Base-by-base conservation (phyloP, 2,113 vertebrate species). In the Hippocampus abdominalis region DNA sequence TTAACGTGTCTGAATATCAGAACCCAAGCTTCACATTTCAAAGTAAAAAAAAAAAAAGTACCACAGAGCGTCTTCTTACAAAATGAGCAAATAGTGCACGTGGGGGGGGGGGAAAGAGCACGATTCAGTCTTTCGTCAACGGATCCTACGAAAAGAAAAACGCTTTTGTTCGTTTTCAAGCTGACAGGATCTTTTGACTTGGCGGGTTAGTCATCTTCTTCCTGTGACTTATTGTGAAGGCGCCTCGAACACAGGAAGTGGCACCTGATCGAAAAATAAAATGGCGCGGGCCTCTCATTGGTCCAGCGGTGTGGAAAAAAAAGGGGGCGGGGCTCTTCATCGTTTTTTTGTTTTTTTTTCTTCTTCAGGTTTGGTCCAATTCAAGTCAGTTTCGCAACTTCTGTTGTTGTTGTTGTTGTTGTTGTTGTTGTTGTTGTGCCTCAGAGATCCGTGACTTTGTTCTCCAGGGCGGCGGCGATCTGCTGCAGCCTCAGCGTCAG, bases 401-500 rank as follows among this genome's bases (percentile, higher is more conserved):
- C 13, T 46, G 11, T 15, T 4, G 44, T 12, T 3, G 44, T n/a
- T n/a, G n/a, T n/a, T n/a, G n/a, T n/a, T n/a, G n/a, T n/a, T n/a
- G n/a, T n/a, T n/a, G n/a, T n/a, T n/a, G n/a, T n/a, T n/a, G n/a
- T n/a, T n/a, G n/a, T n/a, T 46, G 44, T 3, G 44, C 13, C 2
- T 96, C 93, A 98, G 89, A 99, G 96, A 90, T 98, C 96, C 0
- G 97, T 98, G 90, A 98, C 95, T 91, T 98, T 98, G 91, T 98
- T 95, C 92, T 99, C 96, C 76, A 99, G 91, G 0, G 96, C 96
- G 23, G 97, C 97, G 0, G 97, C 96, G 23, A 99, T 95, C 90
- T 99, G 97, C 86, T 99, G 97, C 72, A 99, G 94, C 83, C 96
- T 92, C 74, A 96, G 93, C 69, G 96, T 96, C 80, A 99, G 93